Percentiles rank a stretch among this genome's conserved stretches.
Evolutionary conservation across 92 coral and sea anemone species (phyloP).

Genomic region (Nematostella vectensis): DNA sequence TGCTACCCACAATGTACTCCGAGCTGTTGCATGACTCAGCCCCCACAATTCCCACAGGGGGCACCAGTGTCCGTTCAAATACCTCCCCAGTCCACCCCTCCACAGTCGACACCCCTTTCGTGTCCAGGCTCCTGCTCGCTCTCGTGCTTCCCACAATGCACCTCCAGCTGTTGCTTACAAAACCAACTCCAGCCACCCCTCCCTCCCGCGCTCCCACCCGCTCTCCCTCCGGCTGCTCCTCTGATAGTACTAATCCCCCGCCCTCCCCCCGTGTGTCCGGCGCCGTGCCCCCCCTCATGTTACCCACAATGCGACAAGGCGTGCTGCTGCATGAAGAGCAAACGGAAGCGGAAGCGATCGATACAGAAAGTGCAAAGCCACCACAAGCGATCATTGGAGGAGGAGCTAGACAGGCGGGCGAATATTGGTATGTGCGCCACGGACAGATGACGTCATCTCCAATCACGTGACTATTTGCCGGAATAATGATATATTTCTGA

Average conservation of each 20-base stretch:
- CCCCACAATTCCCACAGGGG: too few species aligned
- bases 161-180: constrained; percentile 7
- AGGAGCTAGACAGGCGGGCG: too few species aligned
- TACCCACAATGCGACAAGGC: constrained; percentile 20
- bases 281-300: constrained; percentile 25
- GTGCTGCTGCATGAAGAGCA: constrained; percentile 13
- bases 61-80: neutral
- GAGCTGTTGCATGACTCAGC: constrained; percentile 3
- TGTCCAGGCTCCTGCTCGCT: constrained; percentile 10
- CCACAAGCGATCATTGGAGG: too few species aligned
- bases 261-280: constrained; percentile 31
- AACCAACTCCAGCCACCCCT: neutral
- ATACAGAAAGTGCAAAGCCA: too few species aligned
- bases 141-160: constrained; percentile 15
- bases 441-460: too few species aligned
- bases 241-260: constrained; percentile 28
- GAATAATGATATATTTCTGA: too few species aligned
- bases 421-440: too few species aligned
- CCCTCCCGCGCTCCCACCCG: neutral
- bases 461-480: too few species aligned
- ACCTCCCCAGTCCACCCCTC: constrained; percentile 1
- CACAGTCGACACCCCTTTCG: neutral
- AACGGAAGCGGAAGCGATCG: too few species aligned
- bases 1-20: constrained; percentile 17
- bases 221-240: constrained; percentile 6